A percentile compares a stretch with the other conserved stretches of the same genome.
These are phyloP conservation scores for Eptesicus fuscus DNA, from an alignment of 2,113 vertebrate species.

Conservation along the genomic window DNA sequence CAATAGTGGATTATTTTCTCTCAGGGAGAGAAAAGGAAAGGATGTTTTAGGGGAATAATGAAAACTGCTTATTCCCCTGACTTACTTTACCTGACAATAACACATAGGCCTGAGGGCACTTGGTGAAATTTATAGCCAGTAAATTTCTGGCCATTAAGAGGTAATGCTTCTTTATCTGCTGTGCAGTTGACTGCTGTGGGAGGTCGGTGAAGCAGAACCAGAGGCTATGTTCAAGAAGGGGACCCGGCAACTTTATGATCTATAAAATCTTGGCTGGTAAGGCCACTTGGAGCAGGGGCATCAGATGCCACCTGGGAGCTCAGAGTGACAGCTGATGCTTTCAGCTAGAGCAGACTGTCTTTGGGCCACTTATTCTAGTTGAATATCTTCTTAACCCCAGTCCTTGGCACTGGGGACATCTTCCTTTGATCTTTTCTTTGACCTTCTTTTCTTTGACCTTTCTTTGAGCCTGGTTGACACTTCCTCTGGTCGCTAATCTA, in stretches of 20 bases:
- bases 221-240: slow-evolving; percentile 1
- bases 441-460: neutral
- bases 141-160: neutral
- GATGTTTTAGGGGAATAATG: too few relatives aligned
- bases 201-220: slow-evolving; percentile 12
- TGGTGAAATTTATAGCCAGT: neutral
- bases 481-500: neutral
- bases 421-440: neutral
- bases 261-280: neutral
- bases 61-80: neutral
- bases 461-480: neutral
- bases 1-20: neutral
- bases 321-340: neutral
- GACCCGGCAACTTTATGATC: slow-evolving; percentile 25
- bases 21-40: neutral
- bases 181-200: neutral
- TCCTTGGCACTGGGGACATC: neutral
- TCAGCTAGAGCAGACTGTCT: neutral
- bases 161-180: slow-evolving; percentile 31
- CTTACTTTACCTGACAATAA: neutral
- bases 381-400: too few relatives aligned
- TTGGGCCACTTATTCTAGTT: neutral
- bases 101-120: neutral
- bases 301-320: neutral
- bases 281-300: neutral